Conservation (phyloP, 2,888 invertebrate species). For the Spodoptera exigua region DNA sequence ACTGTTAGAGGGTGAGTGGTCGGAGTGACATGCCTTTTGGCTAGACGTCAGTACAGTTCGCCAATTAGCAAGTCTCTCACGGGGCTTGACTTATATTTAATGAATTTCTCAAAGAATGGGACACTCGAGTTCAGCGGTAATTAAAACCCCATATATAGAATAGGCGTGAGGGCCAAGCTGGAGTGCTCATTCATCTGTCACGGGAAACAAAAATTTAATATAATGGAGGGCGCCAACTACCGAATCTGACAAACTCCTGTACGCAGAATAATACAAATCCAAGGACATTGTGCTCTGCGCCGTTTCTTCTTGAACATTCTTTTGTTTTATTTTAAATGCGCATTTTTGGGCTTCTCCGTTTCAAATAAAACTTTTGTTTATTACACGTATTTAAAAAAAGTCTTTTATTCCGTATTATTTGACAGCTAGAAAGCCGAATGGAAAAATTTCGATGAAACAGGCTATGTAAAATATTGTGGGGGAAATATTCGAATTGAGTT, state of each 20-base stretch:
- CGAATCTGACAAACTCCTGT: slow-evolving; percentile 16
- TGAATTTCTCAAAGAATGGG: slow-evolving; percentile 72
- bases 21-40: slow-evolving; percentile 69
- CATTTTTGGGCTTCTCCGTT: slow-evolving; percentile 3
- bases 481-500: not conserved
- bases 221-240: slow-evolving; percentile 33
- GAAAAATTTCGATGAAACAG: not conserved
- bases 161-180: slow-evolving; percentile 56
- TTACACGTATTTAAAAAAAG: not conserved
- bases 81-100: slow-evolving; percentile 65
- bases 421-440: not conserved
- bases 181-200: slow-evolving; percentile 55
- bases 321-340: slow-evolving; percentile 13
- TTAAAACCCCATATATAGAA: slow-evolving; percentile 75
- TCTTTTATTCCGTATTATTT: not conserved
- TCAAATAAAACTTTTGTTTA: slow-evolving; percentile 1
- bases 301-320: slow-evolving; percentile 5
- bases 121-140: slow-evolving; percentile 66
- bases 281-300: slow-evolving; percentile 10
- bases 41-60: slow-evolving; percentile 67
- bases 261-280: slow-evolving; percentile 27
- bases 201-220: slow-evolving; percentile 56
- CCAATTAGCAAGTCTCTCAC: slow-evolving; percentile 69
- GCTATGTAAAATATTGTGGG: no score
- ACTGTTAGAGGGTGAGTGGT: slow-evolving; percentile 53